phyloP scores from a whole-genome alignment of 2,113 vertebrate genomes.

The Psephotus haematonotus region DNA sequence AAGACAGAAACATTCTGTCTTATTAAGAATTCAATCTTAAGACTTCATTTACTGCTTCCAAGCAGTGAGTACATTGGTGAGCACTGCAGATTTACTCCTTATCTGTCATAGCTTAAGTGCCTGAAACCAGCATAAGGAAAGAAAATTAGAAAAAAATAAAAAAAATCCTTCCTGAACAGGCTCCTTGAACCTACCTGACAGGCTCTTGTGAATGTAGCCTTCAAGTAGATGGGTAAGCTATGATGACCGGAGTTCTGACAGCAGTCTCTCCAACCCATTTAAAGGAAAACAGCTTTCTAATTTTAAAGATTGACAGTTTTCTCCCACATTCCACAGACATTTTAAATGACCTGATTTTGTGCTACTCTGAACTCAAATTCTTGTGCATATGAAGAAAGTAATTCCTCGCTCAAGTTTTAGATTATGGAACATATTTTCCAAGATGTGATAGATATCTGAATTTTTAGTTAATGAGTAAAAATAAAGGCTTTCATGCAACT shows the following conservation, averaged over 20 bases:
- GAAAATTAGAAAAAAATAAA: not conserved
- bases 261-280: not conserved
- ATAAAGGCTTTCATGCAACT: not conserved
- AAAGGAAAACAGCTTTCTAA: not conserved
- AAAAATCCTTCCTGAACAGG: not conserved
- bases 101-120: not conserved
- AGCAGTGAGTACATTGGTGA: not conserved
- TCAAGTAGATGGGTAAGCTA: not conserved
- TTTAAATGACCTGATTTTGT: not conserved
- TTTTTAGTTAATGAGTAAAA: not conserved
- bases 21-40: not conserved
- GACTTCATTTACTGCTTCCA: not conserved
- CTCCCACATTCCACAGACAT: not conserved
- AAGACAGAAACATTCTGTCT: not conserved
- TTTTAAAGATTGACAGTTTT: not conserved
- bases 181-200: not conserved
- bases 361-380: not conserved
- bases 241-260: not conserved
- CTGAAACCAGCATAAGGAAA: not conserved
- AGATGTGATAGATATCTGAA: not conserved
- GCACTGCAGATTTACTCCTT: not conserved
- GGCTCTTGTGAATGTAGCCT: not conserved
- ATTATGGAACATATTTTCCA: not conserved
- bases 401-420: not conserved
- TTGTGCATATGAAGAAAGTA: not conserved